A percentile compares a stretch with the other conserved stretches of the same genome.
Conservation (phyloP, 2,888 invertebrate species). For the Himalopsyche kuldschensis region DNA sequence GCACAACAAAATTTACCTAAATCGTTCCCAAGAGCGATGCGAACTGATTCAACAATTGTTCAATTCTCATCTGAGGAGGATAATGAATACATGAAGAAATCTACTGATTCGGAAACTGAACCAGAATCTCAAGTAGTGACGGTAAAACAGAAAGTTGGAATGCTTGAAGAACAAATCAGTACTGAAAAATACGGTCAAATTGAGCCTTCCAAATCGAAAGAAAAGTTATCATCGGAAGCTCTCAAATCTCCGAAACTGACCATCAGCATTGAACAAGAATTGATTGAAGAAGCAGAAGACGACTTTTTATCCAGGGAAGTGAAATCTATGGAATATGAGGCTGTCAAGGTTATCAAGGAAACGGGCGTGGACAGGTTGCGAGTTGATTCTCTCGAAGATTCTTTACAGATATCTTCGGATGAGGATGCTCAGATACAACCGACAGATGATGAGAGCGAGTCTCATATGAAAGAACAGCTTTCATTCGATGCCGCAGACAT, state of each 20-base stretch:
- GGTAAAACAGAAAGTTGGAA: constrained; percentile 43
- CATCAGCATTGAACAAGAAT: constrained; percentile 27
- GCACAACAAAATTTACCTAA: constrained; percentile 46
- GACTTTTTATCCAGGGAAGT: constrained; percentile 23
- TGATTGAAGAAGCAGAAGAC: constrained; percentile 17
- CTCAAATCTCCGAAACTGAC: constrained; percentile 29
- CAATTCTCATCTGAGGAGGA: constrained; percentile 60
- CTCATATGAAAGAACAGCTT: constrained; percentile 29
- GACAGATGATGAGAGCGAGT: constrained; percentile 38
- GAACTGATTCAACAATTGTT: constrained; percentile 58
- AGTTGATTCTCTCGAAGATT: constrained; percentile 38
- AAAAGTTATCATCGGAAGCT: constrained; percentile 22
- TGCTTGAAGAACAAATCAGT: constrained; percentile 30
- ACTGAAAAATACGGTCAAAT: background rate
- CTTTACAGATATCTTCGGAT: constrained; percentile 37
- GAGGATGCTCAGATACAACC: constrained; percentile 39
- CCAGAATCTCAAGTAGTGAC: constrained; percentile 57
- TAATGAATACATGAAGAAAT: constrained; percentile 57
- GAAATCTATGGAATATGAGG: constrained; percentile 34
- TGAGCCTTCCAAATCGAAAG: background rate
- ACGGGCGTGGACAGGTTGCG: constrained; percentile 26
- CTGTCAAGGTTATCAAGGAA: constrained; percentile 36
- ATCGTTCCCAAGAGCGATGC: constrained; percentile 51
- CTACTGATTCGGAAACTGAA: constrained; percentile 59
- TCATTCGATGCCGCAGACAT: constrained; percentile 11